Evolutionary conservation across 2,113 vertebrate species (phyloP).

Genomic region (Brachyhypopomus gauderio): DNA sequence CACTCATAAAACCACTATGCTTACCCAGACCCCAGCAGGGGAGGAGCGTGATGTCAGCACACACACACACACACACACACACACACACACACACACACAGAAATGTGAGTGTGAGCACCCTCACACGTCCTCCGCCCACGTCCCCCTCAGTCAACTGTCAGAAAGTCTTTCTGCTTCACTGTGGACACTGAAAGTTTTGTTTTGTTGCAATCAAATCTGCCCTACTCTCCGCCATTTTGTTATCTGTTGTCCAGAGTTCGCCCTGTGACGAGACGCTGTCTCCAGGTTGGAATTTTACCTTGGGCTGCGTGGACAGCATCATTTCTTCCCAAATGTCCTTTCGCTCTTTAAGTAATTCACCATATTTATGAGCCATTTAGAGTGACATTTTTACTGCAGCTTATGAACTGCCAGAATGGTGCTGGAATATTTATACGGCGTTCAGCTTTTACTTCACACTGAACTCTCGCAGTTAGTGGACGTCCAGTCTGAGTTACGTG

Average conservation of each 20-base stretch:
- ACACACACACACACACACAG: slow-evolving; percentile 21
- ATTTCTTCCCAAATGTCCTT: not conserved
- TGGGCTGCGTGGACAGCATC: slow-evolving; percentile 9
- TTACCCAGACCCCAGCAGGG: slow-evolving; percentile 16
- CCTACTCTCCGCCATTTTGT: not conserved
- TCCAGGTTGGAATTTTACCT: slow-evolving; percentile 40
- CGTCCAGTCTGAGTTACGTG: no score
- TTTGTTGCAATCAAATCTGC: not conserved
- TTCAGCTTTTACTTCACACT: no score
- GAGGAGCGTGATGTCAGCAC: slow-evolving; percentile 16
- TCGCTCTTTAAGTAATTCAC: no score
- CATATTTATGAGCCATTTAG: no score
- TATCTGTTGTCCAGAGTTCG: slow-evolving; percentile 13
- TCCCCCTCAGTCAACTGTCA: slow-evolving; percentile 4
- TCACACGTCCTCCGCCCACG: not conserved
- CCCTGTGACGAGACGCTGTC: slow-evolving; percentile 2
- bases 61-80: slow-evolving; percentile 1
- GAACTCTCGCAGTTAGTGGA: no score
- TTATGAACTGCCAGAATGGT: no score
- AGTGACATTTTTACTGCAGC: no score
- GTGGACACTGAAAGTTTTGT: no score
- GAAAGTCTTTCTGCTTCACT: no score
- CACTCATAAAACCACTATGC: not conserved
- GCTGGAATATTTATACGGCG: no score
- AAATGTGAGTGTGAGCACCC: not conserved